Percentiles rank a stretch among this genome's conserved stretches.
Conservation (phyloP, 2,797 vertebrate species). For the Lemur catta region DNA sequence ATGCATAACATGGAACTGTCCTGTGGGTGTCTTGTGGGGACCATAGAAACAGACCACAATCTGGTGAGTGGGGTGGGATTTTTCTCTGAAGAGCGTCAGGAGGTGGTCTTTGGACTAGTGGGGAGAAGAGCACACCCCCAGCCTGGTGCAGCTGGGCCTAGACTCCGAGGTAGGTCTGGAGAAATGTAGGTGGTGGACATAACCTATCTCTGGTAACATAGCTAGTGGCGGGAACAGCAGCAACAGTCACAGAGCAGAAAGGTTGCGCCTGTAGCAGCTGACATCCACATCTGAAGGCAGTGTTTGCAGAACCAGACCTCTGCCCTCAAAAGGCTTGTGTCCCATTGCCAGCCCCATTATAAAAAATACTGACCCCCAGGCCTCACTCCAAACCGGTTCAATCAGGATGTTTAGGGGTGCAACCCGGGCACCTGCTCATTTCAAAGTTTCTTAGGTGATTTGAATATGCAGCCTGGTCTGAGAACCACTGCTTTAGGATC, state of each 20-base stretch:
- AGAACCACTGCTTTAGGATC: not conserved
- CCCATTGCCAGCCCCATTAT: not conserved
- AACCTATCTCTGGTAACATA: not conserved
- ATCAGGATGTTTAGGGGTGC: not conserved
- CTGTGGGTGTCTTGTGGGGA: not conserved
- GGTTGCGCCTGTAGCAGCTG: not conserved
- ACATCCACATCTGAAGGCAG: not conserved
- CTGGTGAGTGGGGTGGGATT: not conserved
- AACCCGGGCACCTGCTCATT: not conserved
- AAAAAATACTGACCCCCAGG: not conserved
- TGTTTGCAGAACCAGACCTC: not conserved
- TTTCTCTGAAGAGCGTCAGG: not conserved
- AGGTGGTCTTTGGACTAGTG: not conserved
- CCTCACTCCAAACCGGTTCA: not conserved
- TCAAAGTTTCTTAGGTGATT: not conserved
- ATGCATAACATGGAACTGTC: not conserved
- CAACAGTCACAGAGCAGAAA: not conserved
- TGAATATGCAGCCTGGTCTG: not conserved
- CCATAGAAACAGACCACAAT: not conserved
- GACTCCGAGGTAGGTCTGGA: not conserved
- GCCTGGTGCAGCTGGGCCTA: not conserved
- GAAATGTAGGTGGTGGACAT: not conserved
- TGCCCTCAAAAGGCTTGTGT: not conserved
- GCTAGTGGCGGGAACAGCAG: not conserved
- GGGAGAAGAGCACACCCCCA: not conserved